Evolutionary conservation across 2,888 invertebrate species (phyloP).

Genomic region (Orthonychiurus folsomi): DNA sequence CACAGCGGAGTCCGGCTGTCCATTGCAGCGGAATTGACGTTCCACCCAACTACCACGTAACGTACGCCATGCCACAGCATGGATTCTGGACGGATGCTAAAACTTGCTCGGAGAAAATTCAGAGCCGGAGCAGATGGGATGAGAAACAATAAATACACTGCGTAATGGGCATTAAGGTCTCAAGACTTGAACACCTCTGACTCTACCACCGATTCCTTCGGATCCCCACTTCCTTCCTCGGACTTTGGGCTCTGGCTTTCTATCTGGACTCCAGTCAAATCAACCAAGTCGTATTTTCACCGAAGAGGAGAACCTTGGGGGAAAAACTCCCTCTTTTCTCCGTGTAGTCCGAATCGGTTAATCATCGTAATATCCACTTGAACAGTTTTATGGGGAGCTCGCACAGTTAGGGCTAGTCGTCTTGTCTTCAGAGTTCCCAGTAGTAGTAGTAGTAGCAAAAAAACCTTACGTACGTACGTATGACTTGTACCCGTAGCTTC

Average conservation of each 20-base stretch:
- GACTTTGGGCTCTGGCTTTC: background rate
- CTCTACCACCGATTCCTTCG: background rate
- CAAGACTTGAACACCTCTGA: background rate
- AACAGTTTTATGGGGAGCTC: conserved; percentile 18
- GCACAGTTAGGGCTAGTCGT: background rate
- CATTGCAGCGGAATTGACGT: no score
- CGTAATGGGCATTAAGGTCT: conserved; percentile 4
- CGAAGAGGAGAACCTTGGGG: background rate
- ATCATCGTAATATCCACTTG: conserved; percentile 23
- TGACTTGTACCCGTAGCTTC: no score
- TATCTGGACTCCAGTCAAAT: background rate
- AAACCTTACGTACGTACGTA: no score
- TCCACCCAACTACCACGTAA: no score
- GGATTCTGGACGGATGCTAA: no score
- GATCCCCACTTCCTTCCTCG: background rate
- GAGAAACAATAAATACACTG: conserved; percentile 2
- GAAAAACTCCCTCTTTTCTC: no score
- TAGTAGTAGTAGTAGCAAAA: no score
- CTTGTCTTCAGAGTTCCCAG: no score
- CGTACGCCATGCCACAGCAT: no score
- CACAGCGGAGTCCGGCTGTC: no score
- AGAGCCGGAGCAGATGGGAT: background rate
- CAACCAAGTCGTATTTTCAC: background rate
- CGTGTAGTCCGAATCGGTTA: conserved; percentile 20
- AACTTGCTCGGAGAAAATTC: no score